Evolutionary conservation across 2,888 invertebrate genomes (phyloP).

Genomic region (Ectemnius lituratus): DNA sequence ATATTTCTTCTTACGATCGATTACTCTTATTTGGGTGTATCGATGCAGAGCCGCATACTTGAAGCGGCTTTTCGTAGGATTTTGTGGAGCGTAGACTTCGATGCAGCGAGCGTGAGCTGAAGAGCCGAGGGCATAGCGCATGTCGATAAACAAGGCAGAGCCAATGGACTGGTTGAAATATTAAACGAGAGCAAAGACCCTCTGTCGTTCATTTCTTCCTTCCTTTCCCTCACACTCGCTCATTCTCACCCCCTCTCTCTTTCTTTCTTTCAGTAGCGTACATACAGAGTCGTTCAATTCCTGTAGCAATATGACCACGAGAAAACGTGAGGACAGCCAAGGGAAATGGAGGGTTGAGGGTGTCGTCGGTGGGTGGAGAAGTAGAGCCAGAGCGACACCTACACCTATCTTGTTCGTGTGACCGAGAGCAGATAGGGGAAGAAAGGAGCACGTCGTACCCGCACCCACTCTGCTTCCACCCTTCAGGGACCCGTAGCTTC

Average conservation of each 20-base stretch:
- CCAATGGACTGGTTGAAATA: constrained; percentile 76
- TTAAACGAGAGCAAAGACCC: constrained; percentile 77
- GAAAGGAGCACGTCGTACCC: too few species aligned
- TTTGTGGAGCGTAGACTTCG: constrained; percentile 39
- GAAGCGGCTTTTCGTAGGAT: constrained; percentile 51
- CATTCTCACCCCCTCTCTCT: too few species aligned
- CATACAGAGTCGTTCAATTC: neutral
- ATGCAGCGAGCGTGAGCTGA: constrained; percentile 49
- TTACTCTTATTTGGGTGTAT: constrained; percentile 48
- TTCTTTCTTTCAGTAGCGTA: neutral
- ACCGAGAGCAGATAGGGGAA: too few species aligned
- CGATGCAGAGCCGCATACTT: constrained; percentile 36
- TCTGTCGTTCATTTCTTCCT: constrained; percentile 55
- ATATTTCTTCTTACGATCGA: constrained; percentile 35
- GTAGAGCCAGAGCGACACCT: too few species aligned
- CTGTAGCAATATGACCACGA: neutral
- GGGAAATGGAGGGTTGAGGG: neutral
- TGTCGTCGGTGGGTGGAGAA: too few species aligned
- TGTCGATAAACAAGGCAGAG: constrained; percentile 72
- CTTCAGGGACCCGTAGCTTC: too few species aligned
- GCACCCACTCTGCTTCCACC: too few species aligned
- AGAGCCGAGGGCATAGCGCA: constrained; percentile 61
- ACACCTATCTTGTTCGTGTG: too few species aligned
- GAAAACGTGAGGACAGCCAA: neutral
- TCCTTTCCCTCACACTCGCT: too few species aligned